Evolutionary conservation across 2,797 vertebrate species (phyloP), one percentile per base, ranked within the genome.

Genomic region (Denticeps clupeoides): DNA sequence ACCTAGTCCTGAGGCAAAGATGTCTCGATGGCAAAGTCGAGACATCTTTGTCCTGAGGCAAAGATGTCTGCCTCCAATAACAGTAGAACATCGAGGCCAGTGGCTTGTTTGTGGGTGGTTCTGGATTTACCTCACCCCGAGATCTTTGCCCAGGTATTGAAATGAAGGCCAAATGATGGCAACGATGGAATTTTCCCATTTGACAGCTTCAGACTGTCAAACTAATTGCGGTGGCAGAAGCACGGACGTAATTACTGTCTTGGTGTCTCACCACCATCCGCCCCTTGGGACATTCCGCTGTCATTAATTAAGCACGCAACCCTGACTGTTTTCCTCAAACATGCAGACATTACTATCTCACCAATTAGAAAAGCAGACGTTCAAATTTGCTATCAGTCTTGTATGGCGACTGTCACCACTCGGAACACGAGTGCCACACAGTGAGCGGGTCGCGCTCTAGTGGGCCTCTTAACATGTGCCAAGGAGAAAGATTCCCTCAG

Each of bases 131-230:
- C n/a, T n/a, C n/a, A n/a, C n/a, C n/a, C n/a, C n/a, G n/a, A n/a
- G n/a, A n/a, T n/a, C n/a, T n/a, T n/a, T n/a, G n/a, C n/a, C n/a
- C n/a, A n/a, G n/a, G n/a, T n/a, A n/a, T n/a, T n/a, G n/a, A n/a
- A n/a, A n/a, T n/a, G n/a, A n/a, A n/a, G n/a, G n/a, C n/a, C n/a
- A n/a, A n/a, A n/a, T n/a, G n/a, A n/a, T n/a, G n/a, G n/a, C n/a
- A n/a, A n/a, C n/a, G n/a, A n/a, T n/a, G n/a, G n/a, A n/a, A n/a
- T n/a, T n/a, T n/a, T n/a, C n/a, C n/a, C n/a, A n/a, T n/a, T n/a
- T 42, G 60, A 65, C 60, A 45, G 45, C 62, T 62, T 60, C 56
- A 64, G 65, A 65, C 57, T 64, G 49, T 38, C 37, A 62, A 62
- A 62, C 62, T 65, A 60, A n/a, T n/a, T n/a, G n/a, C n/a, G n/a